These are phyloP conservation scores for Stichopus horrens DNA, from an alignment of 53 echinoderm and acorn worm genomes.

Conservation along the genomic window DNA sequence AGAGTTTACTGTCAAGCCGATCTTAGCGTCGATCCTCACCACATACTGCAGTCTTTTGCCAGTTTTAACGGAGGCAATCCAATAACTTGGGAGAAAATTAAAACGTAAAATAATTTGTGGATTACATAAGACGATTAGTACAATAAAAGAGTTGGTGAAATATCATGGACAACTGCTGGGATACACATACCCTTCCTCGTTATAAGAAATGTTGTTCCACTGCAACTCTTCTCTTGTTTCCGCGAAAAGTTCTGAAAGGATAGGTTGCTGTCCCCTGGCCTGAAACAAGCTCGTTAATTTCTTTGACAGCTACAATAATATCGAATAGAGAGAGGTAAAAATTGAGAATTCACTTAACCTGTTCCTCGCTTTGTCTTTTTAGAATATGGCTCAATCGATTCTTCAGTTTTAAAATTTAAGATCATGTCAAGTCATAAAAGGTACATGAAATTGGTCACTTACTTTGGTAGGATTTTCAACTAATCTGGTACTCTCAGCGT, in stretches of 20 bases:
- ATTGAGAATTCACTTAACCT: too few relatives aligned
- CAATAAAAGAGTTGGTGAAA: neutral
- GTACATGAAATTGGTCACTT: neutral
- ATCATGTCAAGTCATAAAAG: too few relatives aligned
- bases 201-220: neutral
- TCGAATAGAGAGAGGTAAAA: too few relatives aligned
- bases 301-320: neutral
- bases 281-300: slow-evolving; percentile 7
- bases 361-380: too few relatives aligned
- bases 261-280: neutral
- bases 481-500: slow-evolving; percentile 23
- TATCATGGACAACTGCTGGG: neutral
- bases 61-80: neutral
- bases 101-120: neutral
- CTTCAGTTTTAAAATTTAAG: too few relatives aligned
- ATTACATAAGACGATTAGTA: neutral
- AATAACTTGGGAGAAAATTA: neutral
- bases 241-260: neutral
- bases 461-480: slow-evolving; percentile 41
- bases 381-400: too few relatives aligned
- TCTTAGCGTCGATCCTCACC: neutral
- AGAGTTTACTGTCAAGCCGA: neutral
- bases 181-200: neutral
- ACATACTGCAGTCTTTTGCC: slow-evolving; percentile 12
- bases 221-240: slow-evolving; percentile 2